phyloP scores from a whole-genome alignment of 2,888 invertebrate species.

The Endotricha flammealis region DNA sequence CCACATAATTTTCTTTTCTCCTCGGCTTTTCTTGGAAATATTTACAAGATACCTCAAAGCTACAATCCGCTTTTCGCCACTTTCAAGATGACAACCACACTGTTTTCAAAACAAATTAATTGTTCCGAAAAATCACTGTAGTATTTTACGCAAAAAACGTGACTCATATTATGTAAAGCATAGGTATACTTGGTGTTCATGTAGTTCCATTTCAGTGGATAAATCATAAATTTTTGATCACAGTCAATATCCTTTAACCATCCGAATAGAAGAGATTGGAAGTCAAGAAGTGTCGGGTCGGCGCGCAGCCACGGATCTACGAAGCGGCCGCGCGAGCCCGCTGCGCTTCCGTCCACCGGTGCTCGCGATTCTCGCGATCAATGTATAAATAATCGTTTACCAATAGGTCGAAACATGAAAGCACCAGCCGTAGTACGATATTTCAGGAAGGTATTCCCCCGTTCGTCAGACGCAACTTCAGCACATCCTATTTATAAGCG shows the following conservation, averaged over 20 bases:
- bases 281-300: conserved; percentile 7
- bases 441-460: conserved; percentile 79
- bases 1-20: no score
- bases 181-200: no score
- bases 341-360: conserved; percentile 32
- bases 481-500: conserved; percentile 79
- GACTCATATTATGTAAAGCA: no score
- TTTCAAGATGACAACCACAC: no score
- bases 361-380: conserved; percentile 55
- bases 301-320: conserved; percentile 23
- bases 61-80: no score
- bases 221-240: not conserved
- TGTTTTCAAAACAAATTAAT: no score
- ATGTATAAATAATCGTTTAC: conserved; percentile 78
- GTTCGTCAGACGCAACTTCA: conserved; percentile 77
- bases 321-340: conserved; percentile 20
- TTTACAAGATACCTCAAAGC: no score
- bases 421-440: conserved; percentile 76
- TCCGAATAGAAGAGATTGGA: not conserved
- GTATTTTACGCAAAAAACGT: no score
- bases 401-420: conserved; percentile 76
- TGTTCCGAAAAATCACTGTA: no score
- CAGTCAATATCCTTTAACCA: no score
- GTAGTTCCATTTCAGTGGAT: no score
- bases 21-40: no score